Evolutionary conservation across 64 coral and sea anemone species (phyloP), one percentile per base, ranked within the genome.

Genomic region (Pocillopora damicornis): DNA sequence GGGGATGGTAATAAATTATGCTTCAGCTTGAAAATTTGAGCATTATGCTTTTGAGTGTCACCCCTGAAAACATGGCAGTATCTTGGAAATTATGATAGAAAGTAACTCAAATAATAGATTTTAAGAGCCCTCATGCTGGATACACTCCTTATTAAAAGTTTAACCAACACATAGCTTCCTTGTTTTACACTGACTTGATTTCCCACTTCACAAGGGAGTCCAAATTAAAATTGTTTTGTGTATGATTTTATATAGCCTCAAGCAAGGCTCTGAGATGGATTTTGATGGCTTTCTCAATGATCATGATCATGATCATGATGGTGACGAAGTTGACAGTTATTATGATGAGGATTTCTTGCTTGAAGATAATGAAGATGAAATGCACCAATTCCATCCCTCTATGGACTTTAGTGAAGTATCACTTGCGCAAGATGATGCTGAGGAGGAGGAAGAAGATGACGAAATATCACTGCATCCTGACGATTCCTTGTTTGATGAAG

Each of bases 391-490:
- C 25, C 67, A 61, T 20, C 35, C 35, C 35, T 67, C 17, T 69
- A 35, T 63, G 7, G 80, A 68, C 22, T 42, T 25, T 1, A 73
- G 64, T 72, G 38, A 61, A 60, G 77, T 72, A 15, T 37, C 62
- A n/a, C n/a, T 23, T 20, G 16, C 14, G 22, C 64, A 67, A 1
- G 67, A 23, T 23, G 1, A 30, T 71, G 22, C 18, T 25, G 22
- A 71, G 22, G 66, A 71, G 22, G 66, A 69, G 9, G 67, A 71
- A 72, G 64, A 72, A 58, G 81, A 85, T 85, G 81, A 85, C 56
- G 37, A 69, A 26, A 71, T 85, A 8, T 85, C 81, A 9, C 63
- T 85, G 22, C 81, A 85, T 57, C 81, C 81, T 72, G 81, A 85
- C 57, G 81, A 85, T 9, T 73, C 81, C 2, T 42, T 85, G 18